Conservation (phyloP, 1,140 invertebrate species). For the Zaprionus capensis region DNA sequence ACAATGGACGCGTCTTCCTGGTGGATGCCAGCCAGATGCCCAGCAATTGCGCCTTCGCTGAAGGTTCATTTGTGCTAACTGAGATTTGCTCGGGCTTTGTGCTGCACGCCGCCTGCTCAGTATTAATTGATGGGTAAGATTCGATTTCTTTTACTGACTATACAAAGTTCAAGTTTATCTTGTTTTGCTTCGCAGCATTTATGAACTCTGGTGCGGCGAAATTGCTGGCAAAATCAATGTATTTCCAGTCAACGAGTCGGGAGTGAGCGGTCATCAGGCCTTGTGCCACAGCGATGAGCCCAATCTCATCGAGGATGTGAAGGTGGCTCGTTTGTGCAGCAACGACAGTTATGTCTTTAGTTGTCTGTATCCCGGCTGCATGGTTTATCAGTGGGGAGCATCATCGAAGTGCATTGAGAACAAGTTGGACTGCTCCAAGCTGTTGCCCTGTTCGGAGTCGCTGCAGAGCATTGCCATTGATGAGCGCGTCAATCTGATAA, state of each 20-base stretch:
- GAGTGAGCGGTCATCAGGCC: constrained; percentile 86
- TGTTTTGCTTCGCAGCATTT: constrained; percentile 78
- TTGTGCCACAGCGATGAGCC: constrained; percentile 81
- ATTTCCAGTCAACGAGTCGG: constrained; percentile 86
- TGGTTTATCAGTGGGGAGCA: constrained; percentile 94
- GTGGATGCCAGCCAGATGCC: constrained; percentile 87
- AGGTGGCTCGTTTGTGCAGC: constrained; percentile 88
- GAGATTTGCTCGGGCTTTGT: constrained; percentile 89
- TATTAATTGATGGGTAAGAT: constrained; percentile 85
- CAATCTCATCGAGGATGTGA: constrained; percentile 84
- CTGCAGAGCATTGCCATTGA: constrained; percentile 96
- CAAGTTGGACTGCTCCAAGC: constrained; percentile 95
- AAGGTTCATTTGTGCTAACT: constrained; percentile 90
- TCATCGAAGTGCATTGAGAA: constrained; percentile 88
- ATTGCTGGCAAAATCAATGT: constrained; percentile 90
- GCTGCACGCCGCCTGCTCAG: constrained; percentile 86
- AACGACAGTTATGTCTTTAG: constrained; percentile 89
- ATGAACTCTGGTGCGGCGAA: constrained; percentile 91
- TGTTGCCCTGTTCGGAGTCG: constrained; percentile 96
- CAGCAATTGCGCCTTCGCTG: constrained; percentile 87
- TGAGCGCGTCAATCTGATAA: constrained; percentile 91
- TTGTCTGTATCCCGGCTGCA: constrained; percentile 91
- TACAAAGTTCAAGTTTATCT: background rate
- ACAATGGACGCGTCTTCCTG: constrained; percentile 91
- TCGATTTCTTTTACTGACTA: background rate